Base-by-base conservation (phyloP, 1,140 invertebrate genomes). In the Drosophila punjabiensis region DNA sequence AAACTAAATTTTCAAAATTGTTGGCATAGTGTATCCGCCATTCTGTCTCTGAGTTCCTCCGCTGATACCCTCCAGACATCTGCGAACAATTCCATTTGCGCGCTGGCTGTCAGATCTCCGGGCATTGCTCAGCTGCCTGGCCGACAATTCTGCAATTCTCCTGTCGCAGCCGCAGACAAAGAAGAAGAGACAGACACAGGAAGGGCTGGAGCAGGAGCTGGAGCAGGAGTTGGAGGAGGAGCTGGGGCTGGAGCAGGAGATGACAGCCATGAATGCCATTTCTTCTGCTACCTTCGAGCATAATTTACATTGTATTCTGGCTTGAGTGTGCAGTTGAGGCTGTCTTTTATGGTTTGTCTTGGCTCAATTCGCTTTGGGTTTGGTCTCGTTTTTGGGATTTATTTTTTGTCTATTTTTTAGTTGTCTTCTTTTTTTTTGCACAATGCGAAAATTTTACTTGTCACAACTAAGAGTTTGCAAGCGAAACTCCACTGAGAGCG, bases 71-170 rank as follows among this genome's bases (percentile, higher is more conserved):
- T 33, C 32, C 43, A 41, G 62, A 53, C 64, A 62, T 67, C 39
- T 60, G 76, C 48, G 69, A 78, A 66, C 85, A 88, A 89, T 88
- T 84, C 84, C 84, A 84, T 88, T 89, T 88, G 69, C 70, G 50
- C 50, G 50, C 56, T 62, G 67, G 60, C 83, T 86, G 82, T 84
- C 82, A 86, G 82, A 64, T 76, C 64, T 50, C 41, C 66, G 32
- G 66, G 62, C 73, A 81, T 81, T 82, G 79, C 70, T 83, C 71
- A 66, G 65, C 75, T 83, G 70, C 70, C 80, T 63, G 81, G 59
- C 59, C 52, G 77, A 79, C 81, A 81, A 74, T 80, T 69, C 75
- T 68, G 74, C 81, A 74, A 74, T 83, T 75, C 75, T 68, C 62
- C 45, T 77, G 61, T 77, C 74, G 41, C 45, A 48, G 35, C 45